Evolutionary conservation across 2,888 invertebrate genomes (phyloP), one percentile per base, ranked within the genome.

Genomic region (Trichogramma dendrolimi): DNA sequence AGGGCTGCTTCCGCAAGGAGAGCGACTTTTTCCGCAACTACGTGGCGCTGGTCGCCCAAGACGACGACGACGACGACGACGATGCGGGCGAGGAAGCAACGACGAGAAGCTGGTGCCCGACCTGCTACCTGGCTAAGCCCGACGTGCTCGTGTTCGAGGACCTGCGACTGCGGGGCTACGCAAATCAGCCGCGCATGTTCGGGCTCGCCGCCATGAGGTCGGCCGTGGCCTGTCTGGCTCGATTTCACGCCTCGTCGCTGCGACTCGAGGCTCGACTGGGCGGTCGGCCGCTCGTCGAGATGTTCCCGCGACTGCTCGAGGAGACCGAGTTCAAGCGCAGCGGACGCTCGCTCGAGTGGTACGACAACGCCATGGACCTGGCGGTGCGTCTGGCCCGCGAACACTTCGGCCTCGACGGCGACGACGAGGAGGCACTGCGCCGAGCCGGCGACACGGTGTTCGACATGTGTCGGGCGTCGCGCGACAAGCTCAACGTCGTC

Each of bases 141-240:
- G 72, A 76, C 44, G 68, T 71, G 4, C 58, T 80, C n/a, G 72
- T 82, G 4, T 70, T 81, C 27, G 81, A 82, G 59, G 76, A 82
- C 67, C 71, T 82, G 10, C 61, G 66, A 4, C 55, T 62, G 4
- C 63, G 70, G 51, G 75, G 75, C 10, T 82, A 71, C 50, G 55
- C 67, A 0, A 71, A 70, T 54, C 66, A 68, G 0, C 46, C 56
- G 0, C 73, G 69, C 55, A 44, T 67, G 1, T 56, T 70, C 1
- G 64, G 65, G 4, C 71, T 71, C 60, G 67, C 71, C 10, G 69
- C 72, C 1, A 64, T 72, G 4, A 65, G 63, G 5, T 68, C 76
- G 1, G 74, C 71, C 5, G 63, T 77, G 5, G 64, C 68, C 2
- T 61, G 72, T 1, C 55, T 78, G 6, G 78, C 78, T 4, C 69